Percentiles rank a stretch among this genome's conserved stretches.
These are phyloP conservation scores for honey bee (Apis mellifera) DNA, from an alignment of 1,140 invertebrate species.

Conservation along the genomic window DNA sequence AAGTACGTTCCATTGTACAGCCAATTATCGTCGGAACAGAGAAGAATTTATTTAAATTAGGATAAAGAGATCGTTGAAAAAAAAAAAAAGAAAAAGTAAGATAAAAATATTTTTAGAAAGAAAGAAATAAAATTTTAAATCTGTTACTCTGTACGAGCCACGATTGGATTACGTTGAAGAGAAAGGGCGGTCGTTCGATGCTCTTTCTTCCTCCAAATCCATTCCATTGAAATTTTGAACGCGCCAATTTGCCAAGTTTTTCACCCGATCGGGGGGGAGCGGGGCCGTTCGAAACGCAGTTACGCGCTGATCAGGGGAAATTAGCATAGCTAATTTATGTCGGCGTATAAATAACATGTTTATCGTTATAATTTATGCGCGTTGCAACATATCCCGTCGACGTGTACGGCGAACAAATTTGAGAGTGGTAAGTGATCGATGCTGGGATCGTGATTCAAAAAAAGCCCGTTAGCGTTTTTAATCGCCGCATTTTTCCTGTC, in stretches of 20 bases:
- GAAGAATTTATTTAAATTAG: too few species aligned
- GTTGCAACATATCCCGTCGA: slow-evolving; percentile 71
- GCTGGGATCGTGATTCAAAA: slow-evolving; percentile 19
- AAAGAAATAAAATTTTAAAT: too few species aligned
- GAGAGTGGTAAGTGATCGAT: slow-evolving; percentile 54
- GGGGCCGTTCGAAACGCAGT: slow-evolving; percentile 69
- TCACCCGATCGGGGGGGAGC: slow-evolving; percentile 67
- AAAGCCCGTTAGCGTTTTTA: slow-evolving; percentile 42
- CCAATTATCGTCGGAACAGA: too few species aligned
- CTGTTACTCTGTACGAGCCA: too few species aligned
- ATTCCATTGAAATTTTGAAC: slow-evolving; percentile 1
- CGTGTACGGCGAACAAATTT: slow-evolving; percentile 61
- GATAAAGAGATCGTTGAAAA: too few species aligned
- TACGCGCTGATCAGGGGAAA: slow-evolving; percentile 79
- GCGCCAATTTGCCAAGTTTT: slow-evolving; percentile 42
- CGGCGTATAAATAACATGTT: slow-evolving; percentile 81
- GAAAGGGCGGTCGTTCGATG: too few species aligned
- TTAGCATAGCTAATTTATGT: slow-evolving; percentile 81
- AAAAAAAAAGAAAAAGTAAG: too few species aligned
- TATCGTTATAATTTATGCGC: slow-evolving; percentile 81
- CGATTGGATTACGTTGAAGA: too few species aligned
- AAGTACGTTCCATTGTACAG: too few species aligned
- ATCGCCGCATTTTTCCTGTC: slow-evolving; percentile 14
- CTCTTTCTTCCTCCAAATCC: too few species aligned
- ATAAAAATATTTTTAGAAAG: too few species aligned